Base-by-base conservation (phyloP, 2,113 vertebrate genomes). In the Cyprinodon tularosa region DNA sequence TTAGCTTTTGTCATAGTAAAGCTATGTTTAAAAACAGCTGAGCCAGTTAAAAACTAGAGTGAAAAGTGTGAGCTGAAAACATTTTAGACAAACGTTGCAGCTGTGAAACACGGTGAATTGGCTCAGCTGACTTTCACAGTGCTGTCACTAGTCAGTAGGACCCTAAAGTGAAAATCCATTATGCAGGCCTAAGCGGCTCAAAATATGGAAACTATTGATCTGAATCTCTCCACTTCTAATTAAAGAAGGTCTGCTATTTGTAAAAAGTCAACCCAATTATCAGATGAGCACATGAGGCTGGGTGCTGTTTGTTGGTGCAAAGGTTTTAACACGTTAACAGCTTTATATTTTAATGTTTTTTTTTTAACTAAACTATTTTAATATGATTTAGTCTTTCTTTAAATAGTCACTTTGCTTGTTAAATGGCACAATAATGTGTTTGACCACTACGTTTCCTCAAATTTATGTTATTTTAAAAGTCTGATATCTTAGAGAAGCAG, bases 161-260 rank as follows among this genome's bases (percentile, higher is more conserved):
- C 76, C 74, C 89, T 80, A 70, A 83, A 87, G 90, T 77, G 88
- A 85, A 85, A 82, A 87, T 89, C 85, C 86, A 84, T 87, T 86
- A 87, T 87, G 81, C 81, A 72, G 71, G 78, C 75, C 79, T 38
- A 12, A 53, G 67, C 75, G 47, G 81, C 86, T 84, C 73, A 84
- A 91, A 94, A 93, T 10, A n/a, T 77, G 78, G 84, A 82, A 94
- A 92, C 65, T 90, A 80, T 93, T 91, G 90, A 93, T 90, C 45
- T 2, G 73, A 53, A 73, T 75, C 81, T 85, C 77, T 83, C 81
- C 82, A 70, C 89, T 87, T 78, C 77, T 79, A 93, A 90, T 90
- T 92, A 93, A 92, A 78, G 90, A 93, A 80, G 66, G 62, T 53
- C 68, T 72, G 88, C 89, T 92, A 79, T 92, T 93, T 91, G 93